These are phyloP conservation scores for Clupea harengus DNA, from an alignment of 2,113 vertebrate genomes.

Conservation along the genomic window DNA sequence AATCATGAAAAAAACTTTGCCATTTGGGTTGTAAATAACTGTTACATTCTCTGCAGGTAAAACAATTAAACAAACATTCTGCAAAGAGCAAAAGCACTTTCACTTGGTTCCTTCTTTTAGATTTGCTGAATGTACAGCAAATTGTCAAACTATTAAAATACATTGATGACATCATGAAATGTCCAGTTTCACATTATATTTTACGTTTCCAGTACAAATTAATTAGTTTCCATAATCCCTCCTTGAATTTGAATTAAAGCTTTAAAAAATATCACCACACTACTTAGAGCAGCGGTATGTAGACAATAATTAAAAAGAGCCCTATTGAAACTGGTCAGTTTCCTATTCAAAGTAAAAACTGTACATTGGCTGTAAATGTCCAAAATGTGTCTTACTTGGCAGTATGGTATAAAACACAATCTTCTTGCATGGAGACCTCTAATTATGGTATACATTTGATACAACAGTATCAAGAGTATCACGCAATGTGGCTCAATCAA, in stretches of 20 bases:
- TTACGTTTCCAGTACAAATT: not conserved
- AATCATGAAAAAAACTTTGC: constrained; percentile 23
- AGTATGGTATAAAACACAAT: not conserved
- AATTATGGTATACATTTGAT: not conserved
- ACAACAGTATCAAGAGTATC: not conserved
- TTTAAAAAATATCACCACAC: not conserved
- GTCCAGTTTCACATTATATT: not conserved
- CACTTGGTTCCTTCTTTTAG: not conserved
- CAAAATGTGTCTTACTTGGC: not conserved
- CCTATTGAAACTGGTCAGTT: not conserved
- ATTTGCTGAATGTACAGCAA: not conserved
- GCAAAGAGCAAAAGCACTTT: not conserved
- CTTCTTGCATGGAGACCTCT: not conserved
- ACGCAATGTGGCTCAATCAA: not conserved
- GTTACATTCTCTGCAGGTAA: constrained; percentile 10
- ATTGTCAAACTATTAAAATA: not conserved
- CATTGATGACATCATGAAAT: not conserved
- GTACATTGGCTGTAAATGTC: not conserved
- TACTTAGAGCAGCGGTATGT: not conserved
- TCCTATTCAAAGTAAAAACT: constrained; percentile 7
- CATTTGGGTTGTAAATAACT: not conserved
- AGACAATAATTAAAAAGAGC: not conserved
- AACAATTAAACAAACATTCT: not conserved
- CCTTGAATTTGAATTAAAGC: not conserved
- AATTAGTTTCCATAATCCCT: not conserved